Evolutionary conservation across 2,797 vertebrate species (phyloP), one percentile per base, ranked within the genome.

Genomic region (Agapornis canus): DNA sequence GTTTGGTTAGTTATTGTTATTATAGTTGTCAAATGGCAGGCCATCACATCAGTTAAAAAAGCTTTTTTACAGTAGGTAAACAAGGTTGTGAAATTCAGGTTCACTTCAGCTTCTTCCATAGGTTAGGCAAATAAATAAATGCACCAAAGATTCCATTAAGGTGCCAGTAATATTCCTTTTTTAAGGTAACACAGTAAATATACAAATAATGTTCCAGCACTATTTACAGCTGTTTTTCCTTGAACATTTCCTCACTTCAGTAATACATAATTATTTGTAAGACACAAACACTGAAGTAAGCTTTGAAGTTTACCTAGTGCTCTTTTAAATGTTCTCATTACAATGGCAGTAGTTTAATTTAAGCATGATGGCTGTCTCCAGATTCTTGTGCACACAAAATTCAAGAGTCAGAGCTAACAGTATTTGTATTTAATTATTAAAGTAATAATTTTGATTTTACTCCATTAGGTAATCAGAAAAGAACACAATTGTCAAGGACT

Each of bases 181-280:
- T 13, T 43, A 86, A 79, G 29, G 26, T 86, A 86, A 76, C 48
- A 73, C 54, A 22, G 82, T 86, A 90, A 92, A 95, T 95, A 96
- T 90, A 96, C 87, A 96, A 90, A 90, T 88, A 69, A 88, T 5
- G 7, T 56, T 77, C 73, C 77, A 79, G 75, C 73, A 47, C 47
- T 96, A 96, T 97, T 96, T 97, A 96, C 95, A 97, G 77, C 88
- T 66, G 21, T 59, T 92, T 83, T 69, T 92, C 82, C 63, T 87
- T 68, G 37, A 91, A 57, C 59, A 17, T 48, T 86, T 92, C 54
- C 56, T 96, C 73, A 66, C 79, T 89, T 95, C 16, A 94, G 54
- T 80, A 84, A 86, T 82, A 76, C 86, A 75, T 77, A 61, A 89
- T 93, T 93, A 94, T 29, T 78, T 89, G 59, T 77, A 86, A 69